Evolutionary conservation across 2,797 vertebrate genomes (phyloP), one percentile per base, ranked within the genome.

Genomic region (Spheniscus humboldti): DNA sequence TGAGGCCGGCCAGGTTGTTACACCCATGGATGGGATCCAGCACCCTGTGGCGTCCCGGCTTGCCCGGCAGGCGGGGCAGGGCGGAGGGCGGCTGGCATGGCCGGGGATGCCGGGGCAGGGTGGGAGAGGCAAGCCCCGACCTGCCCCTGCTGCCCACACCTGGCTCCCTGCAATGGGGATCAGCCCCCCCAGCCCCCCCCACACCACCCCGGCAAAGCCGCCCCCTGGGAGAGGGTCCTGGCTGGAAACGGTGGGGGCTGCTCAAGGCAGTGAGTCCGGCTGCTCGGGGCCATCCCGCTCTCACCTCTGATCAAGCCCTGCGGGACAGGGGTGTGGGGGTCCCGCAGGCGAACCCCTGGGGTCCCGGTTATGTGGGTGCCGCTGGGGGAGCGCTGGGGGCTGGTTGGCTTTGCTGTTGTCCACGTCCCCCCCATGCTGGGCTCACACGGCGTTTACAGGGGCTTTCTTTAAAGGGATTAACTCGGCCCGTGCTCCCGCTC

Each of bases 341-440:
- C 53, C 72, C 31, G 0, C 14, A 0, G 33, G 23, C 0, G 50
- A 37, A 1, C 1, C 10, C 6, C 18, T 7, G 28, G 30, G 45
- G 30, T 60, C 14, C 15, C 1, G 4, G 56, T 18, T 17, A 2
- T 7, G 39, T 8, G 77, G 53, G 22, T 33, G 84, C 7, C 7
- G 5, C 28, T 6, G 4, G 31, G 19, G 31, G 33, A 52, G 72
- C 5, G 2, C 39, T 28, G 62, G 63, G 48, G 53, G 16, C 52
- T 6, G 2, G 8, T 8, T 47, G 43, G 31, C 22, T 59, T 57
- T 28, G 50, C 35, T 27, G 69, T 53, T 53, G 24, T 5, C 45
- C 11, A 8, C 2, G 27, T 16, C 16, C 3, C 11, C 64, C 35
- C 31, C 25, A 0, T 4, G 1, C 43, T 2, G 73, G 39, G 45